These are phyloP conservation scores for Cyprinodon variegatus DNA, from an alignment of 2,113 vertebrate genomes.

Conservation along the genomic window DNA sequence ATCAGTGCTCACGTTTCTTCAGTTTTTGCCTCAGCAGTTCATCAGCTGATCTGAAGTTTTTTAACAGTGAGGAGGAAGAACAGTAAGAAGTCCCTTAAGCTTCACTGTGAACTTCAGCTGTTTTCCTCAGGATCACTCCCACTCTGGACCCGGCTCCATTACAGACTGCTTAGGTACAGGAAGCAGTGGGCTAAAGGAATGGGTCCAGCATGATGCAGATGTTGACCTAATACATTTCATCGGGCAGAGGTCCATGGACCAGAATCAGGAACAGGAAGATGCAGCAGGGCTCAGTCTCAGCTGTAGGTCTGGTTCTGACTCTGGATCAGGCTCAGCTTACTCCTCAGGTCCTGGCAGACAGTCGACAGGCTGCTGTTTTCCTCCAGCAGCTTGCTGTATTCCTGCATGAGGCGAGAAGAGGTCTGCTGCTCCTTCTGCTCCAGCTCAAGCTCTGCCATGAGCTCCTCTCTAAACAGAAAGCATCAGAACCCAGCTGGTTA, in stretches of 20 bases:
- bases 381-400: conserved; percentile 96
- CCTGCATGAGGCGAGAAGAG: conserved; percentile 92
- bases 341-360: conserved; percentile 91
- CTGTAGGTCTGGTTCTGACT: conserved; percentile 83
- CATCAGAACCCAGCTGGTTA: neutral
- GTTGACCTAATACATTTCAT: neutral
- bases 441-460: conserved; percentile 94
- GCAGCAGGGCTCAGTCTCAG: conserved; percentile 25
- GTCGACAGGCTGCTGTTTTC: conserved; percentile 93
- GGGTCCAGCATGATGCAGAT: neutral
- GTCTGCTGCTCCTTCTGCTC: conserved; percentile 97
- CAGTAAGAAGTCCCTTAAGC: neutral
- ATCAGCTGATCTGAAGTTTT: neutral
- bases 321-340: conserved; percentile 91
- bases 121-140: neutral
- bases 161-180: neutral
- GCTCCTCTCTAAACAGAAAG: conserved; percentile 83
- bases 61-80: neutral
- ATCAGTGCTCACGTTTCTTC: neutral
- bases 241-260: neutral
- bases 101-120: neutral
- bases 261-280: no score
- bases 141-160: no score
- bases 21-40: neutral
- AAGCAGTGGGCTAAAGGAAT: neutral